Percentiles rank a stretch among this genome's conserved stretches.
These are phyloP conservation scores for Drosophila ezoana DNA, from an alignment of 2,888 invertebrate genomes.

Conservation along the genomic window DNA sequence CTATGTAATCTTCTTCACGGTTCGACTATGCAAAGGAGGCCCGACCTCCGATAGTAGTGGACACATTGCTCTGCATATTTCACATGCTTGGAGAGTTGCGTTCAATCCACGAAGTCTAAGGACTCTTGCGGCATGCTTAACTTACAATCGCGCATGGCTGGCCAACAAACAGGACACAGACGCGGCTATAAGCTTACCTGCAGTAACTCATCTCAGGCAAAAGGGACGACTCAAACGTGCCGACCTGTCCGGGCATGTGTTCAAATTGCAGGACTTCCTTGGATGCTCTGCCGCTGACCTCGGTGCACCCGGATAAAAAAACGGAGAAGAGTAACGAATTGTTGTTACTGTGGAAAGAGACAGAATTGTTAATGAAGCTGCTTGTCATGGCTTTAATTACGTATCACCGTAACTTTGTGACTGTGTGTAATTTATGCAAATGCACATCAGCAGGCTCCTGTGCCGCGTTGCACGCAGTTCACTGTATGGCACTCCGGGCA, in stretches of 20 bases:
- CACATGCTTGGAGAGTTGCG: conserved; percentile 47
- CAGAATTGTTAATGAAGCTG: conserved; percentile 58
- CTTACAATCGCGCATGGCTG: conserved; percentile 19
- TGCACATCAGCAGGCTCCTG: neutral
- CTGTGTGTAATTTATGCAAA: conserved; percentile 16
- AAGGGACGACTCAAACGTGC: conserved; percentile 82
- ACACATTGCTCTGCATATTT: conserved; percentile 44
- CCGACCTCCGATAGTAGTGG: conserved; percentile 23
- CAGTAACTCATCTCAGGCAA: conserved; percentile 84
- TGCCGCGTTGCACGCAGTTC: neutral
- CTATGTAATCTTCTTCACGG: neutral
- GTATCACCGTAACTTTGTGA: conserved; percentile 23
- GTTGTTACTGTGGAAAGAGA: conserved; percentile 76
- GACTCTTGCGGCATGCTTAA: conserved; percentile 46
- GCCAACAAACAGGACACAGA: conserved; percentile 5
- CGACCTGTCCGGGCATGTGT: conserved; percentile 85
- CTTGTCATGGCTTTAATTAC: conserved; percentile 59
- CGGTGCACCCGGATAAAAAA: conserved; percentile 57
- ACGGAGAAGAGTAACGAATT: conserved; percentile 80
- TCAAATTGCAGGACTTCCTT: conserved; percentile 85
- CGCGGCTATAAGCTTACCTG: conserved; percentile 74
- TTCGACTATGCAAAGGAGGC: conserved; percentile 5
- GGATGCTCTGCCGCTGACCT: conserved; percentile 76
- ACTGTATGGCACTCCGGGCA: neutral
- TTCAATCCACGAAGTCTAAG: conserved; percentile 61